Evolutionary conservation across 1,140 invertebrate genomes (phyloP), one percentile per base, ranked within the genome.

Genomic region (Euura lappo): DNA sequence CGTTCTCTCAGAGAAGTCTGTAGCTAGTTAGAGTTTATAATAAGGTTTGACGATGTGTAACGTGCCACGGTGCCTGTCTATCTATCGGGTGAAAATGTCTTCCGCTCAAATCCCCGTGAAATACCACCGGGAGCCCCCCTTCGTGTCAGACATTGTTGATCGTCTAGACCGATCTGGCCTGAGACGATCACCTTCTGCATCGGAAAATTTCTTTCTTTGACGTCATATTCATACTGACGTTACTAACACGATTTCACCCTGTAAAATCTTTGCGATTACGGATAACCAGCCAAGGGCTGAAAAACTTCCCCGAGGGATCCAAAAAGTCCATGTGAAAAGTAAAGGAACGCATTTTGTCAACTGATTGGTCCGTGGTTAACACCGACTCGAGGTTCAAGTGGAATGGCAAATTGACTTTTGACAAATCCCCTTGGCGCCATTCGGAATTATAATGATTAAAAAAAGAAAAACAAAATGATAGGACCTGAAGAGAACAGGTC

Each of bases 11-110:
- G 68, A 60, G 68, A 65, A 75, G 76, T 72, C 76, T 79, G 76
- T 79, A 86, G 86, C 85, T 85, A 87, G 87, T 87, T 87, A 86
- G 86, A 88, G 85, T 87, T 88, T 87, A 87, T 87, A 88, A 88
- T 88, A 88, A 88, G 87, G 86, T 87, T 88, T 80, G 82, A 72
- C 76, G 79, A 75, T 85, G 82, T 87, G 81, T 85, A 84, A 85
- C 84, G 84, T 80, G 79, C 74, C 75, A 76, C 81, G 79, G 80
- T 75, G 85, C 82, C 82, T 86, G 87, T 87, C 85, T 87, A 87
- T 87, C 86, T 88, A 88, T 88, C 82, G 86, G 84, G 86, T 86
- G 87, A 88, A 87, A 88, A 87, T 87, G 86, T 88, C 85, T 86
- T 87, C 80, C 80, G 80, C 76, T 81, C 84, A 87, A 87, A 88